Base-by-base conservation (phyloP, 1,140 invertebrate genomes). In the Procambarus virginalis region DNA sequence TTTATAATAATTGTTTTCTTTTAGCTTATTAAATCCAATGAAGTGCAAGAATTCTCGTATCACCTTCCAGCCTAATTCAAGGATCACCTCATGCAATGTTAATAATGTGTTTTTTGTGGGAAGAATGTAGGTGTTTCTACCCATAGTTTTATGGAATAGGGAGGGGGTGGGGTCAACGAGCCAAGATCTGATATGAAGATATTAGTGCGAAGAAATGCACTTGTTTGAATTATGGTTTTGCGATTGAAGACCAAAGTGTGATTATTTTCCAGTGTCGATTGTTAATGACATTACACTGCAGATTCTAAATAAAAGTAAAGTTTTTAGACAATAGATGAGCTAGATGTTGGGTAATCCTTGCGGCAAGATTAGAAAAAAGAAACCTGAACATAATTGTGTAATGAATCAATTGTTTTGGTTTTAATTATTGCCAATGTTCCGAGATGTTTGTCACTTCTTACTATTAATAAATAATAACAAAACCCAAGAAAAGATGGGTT, bases 1-100 rank as follows among this genome's bases (percentile, higher is more conserved):
- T 55, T 55, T 12, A 55, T 3, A 55, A 55, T 8, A 1, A 55
- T 55, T 12, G 34, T 55, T 55, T 55, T 8, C 51, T 55, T 55
- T 55, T 55, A 55, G 51, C 12, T 55, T 55, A 55, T 55, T 55
- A 55, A 55, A 55, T 55, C 51, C 51, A 55, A 55, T 8, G 12
- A 55, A 55, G 12, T 55, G 8, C 51, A 55, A 4, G 10, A 68
- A 17, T 10, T 17, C 64, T 20, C 20, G 0, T n/a, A 68, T 73
- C n/a, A 73, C 22, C n/a, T 34, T 80, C 55, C 49, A 80, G 78
- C 78, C 49, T 80, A 80, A 80, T 80, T 80, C 22, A 55, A 80
- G 78, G 78, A 80, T 80, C 78, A 80, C 78, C 78, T 80, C 55
- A 34, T 80, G 34, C 34, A 80, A 55, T 80, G 78, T 80, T 80